Base-by-base conservation (phyloP, 2,113 vertebrate genomes). In the Gulo gulo region DNA sequence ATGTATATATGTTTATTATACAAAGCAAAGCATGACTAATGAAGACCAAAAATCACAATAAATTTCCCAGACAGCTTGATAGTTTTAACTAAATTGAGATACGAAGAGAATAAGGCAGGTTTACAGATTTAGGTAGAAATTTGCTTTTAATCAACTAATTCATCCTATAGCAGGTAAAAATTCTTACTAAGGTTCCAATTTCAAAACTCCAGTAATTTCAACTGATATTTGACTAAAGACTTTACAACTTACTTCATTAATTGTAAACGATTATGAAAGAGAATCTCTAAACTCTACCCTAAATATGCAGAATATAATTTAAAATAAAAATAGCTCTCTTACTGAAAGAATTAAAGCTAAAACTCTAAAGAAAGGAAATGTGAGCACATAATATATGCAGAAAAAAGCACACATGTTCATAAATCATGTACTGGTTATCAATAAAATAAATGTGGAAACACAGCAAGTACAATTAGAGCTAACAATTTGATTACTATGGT, bases 151-250 rank as follows among this genome's bases (percentile, higher is more conserved):
- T 61, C 11, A 95, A 95, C 76, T 39, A 23, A 65, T 82, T 78
- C 74, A 55, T 18, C 29, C 36, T 76, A 13, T 42, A 69, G 67
- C 29, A 88, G 14, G 85, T 65, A 86, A 79, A 92, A 91, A 69
- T 5, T 59, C 26, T 95, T 57, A 50, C 8, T 50, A 88, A 93
- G 45, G 23, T 88, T 14, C 47, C 7, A 82, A 26, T 47, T 82
- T 96, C 24, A 94, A 88, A 97, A 71, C 18, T 74, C 21, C 63
- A 84, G 47, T 91, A 92, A 97, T 94, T 92, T 96, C 29, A 81
- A 84, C 81, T 59, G 20, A 57, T 86, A 92, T 57, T 85, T 13
- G 57, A 67, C 42, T 91, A 81, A 93, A 71, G 89, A 65, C 31
- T 83, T 97, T 81, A 67, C 42, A 67, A 85, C 23, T 93, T 81